Base-by-base conservation (phyloP, 2,113 vertebrate species). In the Podilymbus podiceps region DNA sequence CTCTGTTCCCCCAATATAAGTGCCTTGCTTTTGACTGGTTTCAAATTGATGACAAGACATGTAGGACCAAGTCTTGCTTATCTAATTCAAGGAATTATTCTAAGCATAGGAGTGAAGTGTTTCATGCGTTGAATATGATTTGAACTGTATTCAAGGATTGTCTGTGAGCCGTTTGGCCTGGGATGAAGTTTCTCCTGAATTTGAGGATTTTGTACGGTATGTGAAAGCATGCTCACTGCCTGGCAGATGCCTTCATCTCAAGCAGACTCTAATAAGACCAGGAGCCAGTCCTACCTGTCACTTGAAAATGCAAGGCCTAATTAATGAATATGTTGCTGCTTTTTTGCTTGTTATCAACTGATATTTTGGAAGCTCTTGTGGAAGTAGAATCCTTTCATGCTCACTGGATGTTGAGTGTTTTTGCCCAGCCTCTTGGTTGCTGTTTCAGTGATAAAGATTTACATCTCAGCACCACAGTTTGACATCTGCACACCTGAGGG, bases 171-270 rank as follows among this genome's bases (percentile, higher is more conserved):
- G 0, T 77, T 85, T 77, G 71, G 25, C 13, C 64, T 86, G 56
- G 42, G 12, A 27, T 81, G 5, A 38, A 18, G 5, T 50, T 90
- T 77, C 27, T 50, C 17, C 28, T 89, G 63, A 38, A 67, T 67
- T 46, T 63, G 72, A 49, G 42, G 27, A 28, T 5, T 77, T 92
- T 69, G 8, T 46, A 3, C 62, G 49, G 6, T 13, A 22, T 3
- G 2, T 80, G 75, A 31, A 40, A 75, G 28, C 0, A 0, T 72
- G 20, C 18, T 5, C 1, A 0, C 40, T 79, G 49, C 13, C n/a
- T 9, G 6, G 64, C 3, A 8, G 44, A 46, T 31, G 15, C 64
- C 44, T 82, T 55, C 2, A 8, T 73, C 20, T 77, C 55, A 4
- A 30, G 15, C 24, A 21, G 24, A 64, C 56, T 59, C 52, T 44